These are phyloP conservation scores for Virgularia gustaviana DNA, from an alignment of 92 coral and sea anemone species.

Conservation along the genomic window DNA sequence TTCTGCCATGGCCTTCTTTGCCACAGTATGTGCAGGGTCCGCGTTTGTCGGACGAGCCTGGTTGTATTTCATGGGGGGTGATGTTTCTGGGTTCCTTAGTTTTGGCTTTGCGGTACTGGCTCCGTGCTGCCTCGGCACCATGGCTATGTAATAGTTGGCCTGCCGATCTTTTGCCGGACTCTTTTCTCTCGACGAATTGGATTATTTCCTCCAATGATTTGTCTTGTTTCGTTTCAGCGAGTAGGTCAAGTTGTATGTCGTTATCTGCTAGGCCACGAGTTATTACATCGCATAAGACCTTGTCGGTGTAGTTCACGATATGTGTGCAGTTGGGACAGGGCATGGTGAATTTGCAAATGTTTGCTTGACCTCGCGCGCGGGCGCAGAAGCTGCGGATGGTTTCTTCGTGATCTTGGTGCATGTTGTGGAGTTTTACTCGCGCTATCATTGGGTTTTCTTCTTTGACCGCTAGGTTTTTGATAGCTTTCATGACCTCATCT, in stretches of 20 bases:
- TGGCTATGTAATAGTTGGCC: conserved; percentile 22
- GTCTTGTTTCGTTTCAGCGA: conserved; percentile 28
- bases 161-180: conserved; percentile 27
- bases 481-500: conserved; percentile 4
- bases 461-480: conserved; percentile 1
- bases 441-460: conserved; percentile 8
- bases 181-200: conserved; percentile 28
- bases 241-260: conserved; percentile 42
- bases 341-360: conserved; percentile 17
- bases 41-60: conserved; percentile 30
- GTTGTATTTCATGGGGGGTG: not conserved
- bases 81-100: not conserved
- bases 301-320: conserved; percentile 14
- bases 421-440: conserved; percentile 28
- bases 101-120: conserved; percentile 20
- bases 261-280: conserved; percentile 24
- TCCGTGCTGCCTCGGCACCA: conserved; percentile 12
- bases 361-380: conserved; percentile 14
- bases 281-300: conserved; percentile 19
- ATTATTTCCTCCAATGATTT: conserved; percentile 29
- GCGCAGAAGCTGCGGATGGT: conserved; percentile 14
- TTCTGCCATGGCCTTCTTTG: conserved; percentile 59
- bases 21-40: conserved; percentile 54
- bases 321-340: conserved; percentile 13
- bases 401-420: conserved; percentile 24